Base-by-base conservation (phyloP, 2,113 vertebrate genomes). In the Psittacara wagleri region DNA sequence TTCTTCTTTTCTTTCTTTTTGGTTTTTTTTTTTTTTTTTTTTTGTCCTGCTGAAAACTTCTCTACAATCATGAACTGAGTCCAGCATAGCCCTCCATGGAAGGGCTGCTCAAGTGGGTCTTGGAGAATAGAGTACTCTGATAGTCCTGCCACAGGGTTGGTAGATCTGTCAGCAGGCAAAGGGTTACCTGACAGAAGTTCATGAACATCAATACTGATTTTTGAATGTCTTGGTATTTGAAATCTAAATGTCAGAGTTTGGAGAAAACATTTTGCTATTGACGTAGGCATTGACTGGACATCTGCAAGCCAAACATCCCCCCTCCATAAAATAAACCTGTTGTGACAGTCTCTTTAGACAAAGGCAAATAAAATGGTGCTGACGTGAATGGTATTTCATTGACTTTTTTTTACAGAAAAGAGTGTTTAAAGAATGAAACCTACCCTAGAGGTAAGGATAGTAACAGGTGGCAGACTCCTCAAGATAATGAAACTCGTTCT, bases 211-310 rank as follows among this genome's bases (percentile, higher is more conserved):
- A 80, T 83, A 77, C 25, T 52, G 70, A 88, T 91, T 89, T 94
- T 92, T 91, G 66, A 94, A 92, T 62, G 84, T 70, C 86, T 91
- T 97, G 96, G 78, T 94, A 94, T 96, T 97, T 94, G 86, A 86
- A 94, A 91, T 95, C 86, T 49, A 95, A 96, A 96, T 96, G 91
- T 96, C 96, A 97, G 76, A 76, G 57, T 78, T 48, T 76, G 57
- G 49, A 92, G 83, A 89, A 94, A 92, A 69, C 23, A 62, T 78
- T 89, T 92, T 87, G 17, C 29, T 96, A 25, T 94, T 94, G 94
- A 95, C 49, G 54, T 72, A 79, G 37, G 48, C 43, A 79, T 68
- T 59, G 91, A 76, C 86, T 89, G 81, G 83, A 77, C 3, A 20
- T 82, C 66, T 3, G 4, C 27, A 82, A 84, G 19, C 57, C 76